A percentile compares a stretch with the other conserved stretches of the same genome.
Conservation (phyloP, 30 jellyfish, hydroid and myxozoan species). For the Morbakka virulenta region DNA sequence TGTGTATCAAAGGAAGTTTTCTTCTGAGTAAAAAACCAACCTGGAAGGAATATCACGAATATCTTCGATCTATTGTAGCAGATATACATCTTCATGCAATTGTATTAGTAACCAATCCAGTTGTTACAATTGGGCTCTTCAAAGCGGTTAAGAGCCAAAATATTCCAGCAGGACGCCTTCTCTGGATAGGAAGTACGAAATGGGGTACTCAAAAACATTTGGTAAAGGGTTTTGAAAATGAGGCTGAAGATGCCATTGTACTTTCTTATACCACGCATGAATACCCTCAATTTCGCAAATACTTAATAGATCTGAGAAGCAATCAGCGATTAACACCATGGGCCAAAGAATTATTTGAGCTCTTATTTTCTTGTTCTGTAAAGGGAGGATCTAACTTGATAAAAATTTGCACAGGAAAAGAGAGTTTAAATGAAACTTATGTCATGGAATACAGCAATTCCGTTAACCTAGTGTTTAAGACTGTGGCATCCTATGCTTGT, state of each 20-base stretch:
- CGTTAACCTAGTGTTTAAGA: not conserved
- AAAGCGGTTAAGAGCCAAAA: slow-evolving; percentile 19
- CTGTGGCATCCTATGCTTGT: slow-evolving; percentile 12
- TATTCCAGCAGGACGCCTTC: not conserved
- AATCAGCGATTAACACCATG: slow-evolving; percentile 20
- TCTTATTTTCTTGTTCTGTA: slow-evolving; percentile 32
- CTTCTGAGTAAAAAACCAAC: slow-evolving; percentile 12
- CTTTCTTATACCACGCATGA: slow-evolving; percentile 19
- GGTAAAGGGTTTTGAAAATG: not conserved
- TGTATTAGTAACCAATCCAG: slow-evolving; percentile 18
- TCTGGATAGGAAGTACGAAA: not conserved
- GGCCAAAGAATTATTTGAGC: slow-evolving; percentile 59
- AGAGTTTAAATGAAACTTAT: not conserved
- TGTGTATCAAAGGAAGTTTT: slow-evolving; percentile 23
- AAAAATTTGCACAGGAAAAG: slow-evolving; percentile 29
- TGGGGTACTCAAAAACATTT: not conserved
- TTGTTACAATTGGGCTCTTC: slow-evolving; percentile 42
- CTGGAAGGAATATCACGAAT: slow-evolving; percentile 3
- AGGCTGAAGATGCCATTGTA: slow-evolving; percentile 43
- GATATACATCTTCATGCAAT: slow-evolving; percentile 21
- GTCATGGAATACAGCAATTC: not conserved
- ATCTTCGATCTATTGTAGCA: not conserved
- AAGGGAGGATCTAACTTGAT: not conserved
- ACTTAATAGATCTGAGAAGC: slow-evolving; percentile 24
- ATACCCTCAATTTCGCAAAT: slow-evolving; percentile 23